Base-by-base conservation (phyloP, 2,888 invertebrate species). In the Drosophila robusta region DNA sequence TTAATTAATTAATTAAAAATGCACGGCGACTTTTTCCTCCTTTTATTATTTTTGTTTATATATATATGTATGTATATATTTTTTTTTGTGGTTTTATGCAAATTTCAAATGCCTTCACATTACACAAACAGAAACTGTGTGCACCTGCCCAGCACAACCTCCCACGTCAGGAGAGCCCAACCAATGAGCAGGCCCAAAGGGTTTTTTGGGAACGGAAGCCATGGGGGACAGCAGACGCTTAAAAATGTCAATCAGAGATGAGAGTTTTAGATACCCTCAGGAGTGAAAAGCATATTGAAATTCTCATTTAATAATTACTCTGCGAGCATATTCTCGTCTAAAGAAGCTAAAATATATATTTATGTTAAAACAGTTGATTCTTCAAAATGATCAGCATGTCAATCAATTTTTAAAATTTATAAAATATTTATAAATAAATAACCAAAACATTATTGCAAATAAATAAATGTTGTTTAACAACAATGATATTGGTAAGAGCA, bases 1-100 rank as follows among this genome's bases (percentile, higher is more conserved):
- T 85, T 86, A 86, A 86, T 86, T 86, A 86, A 89, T 89, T 86
- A 86, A 86, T 86, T 89, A 88, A 88, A 89, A 86, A 86, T 86
- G 86, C 89, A 70, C 60, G 60, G 47, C 57, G 54, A 66, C 58
- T 58, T 76, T 78, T 47, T 42, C 32, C 39, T 50, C 38, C 54
- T 36, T 58, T 61, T 69, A 18, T 46, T 57, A 29, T 26, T 12
- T 36, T 26, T 22, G 18, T 58, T 61, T 69, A 18, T 46, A 49
- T 18, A 16, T 12, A 26, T 26, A 14, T 26, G 6, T n/a, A 24
- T 2, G 1, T 12, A 4, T 34, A 34, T 41, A 11, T 46, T 16
- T 60, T 69, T 85, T 46, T 50, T 44, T 47, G 46, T 47, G 62
- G 55, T 32, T 64, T 70, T 82, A 82, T 82, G 88, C 86, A 46